These are phyloP conservation scores for Vanessa tameamea DNA, from an alignment of 1,140 invertebrate species.

Conservation along the genomic window DNA sequence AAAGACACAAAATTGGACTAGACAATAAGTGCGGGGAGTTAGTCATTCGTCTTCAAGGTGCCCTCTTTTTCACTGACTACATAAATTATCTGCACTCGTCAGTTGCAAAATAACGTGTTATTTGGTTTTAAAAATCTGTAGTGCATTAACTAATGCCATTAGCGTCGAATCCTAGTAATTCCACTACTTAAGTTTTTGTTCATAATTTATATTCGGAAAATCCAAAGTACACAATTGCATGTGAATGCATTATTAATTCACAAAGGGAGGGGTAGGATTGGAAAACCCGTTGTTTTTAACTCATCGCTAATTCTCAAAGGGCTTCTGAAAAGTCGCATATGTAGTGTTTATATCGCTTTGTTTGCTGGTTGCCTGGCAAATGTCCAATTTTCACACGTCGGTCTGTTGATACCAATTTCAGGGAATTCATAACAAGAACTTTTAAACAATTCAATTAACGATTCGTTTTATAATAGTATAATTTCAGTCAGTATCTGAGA, in stretches of 20 bases:
- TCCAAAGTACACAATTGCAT: constrained; percentile 33
- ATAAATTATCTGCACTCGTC: neutral
- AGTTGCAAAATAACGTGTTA: neutral
- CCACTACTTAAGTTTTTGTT: constrained; percentile 7
- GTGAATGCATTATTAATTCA: constrained; percentile 34
- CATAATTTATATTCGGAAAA: constrained; percentile 23
- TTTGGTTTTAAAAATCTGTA: neutral
- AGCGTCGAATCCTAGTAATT: neutral
- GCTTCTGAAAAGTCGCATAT: constrained; percentile 40
- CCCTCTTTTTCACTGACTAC: neutral
- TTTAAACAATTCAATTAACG: constrained; percentile 45
- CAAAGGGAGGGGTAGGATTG: constrained; percentile 26
- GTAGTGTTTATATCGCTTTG: constrained; percentile 27
- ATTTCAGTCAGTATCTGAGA: neutral
- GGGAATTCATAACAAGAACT: constrained; percentile 58
- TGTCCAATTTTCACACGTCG: constrained; percentile 59
- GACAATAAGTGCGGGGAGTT: constrained; percentile 5
- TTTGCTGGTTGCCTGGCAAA: constrained; percentile 52
- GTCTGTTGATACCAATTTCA: constrained; percentile 55
- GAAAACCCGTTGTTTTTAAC: constrained; percentile 38
- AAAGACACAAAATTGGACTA: constrained; percentile 20
- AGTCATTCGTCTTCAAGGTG: constrained; percentile 11
- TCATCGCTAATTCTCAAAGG: constrained; percentile 36
- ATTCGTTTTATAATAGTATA: neutral
- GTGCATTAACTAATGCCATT: neutral